These are phyloP conservation scores for Aphelocoma californica DNA, from an alignment of 2,797 vertebrate genomes.

Conservation along the genomic window DNA sequence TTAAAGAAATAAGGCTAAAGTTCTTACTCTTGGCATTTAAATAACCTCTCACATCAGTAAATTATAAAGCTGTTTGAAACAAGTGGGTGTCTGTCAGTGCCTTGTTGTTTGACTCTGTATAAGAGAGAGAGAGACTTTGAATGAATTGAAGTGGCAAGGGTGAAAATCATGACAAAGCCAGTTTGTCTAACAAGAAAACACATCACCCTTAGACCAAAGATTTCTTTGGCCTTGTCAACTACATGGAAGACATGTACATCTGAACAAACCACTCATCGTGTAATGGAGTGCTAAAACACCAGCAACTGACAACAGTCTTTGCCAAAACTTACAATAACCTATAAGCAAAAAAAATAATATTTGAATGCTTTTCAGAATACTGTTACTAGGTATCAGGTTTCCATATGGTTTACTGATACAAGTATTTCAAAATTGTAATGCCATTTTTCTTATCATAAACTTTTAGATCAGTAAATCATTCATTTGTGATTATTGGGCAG, in stretches of 20 bases:
- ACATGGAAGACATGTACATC: neutral
- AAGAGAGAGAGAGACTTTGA: neutral
- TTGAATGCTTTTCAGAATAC: neutral
- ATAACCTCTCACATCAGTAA: conserved; percentile 31
- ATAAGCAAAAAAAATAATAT: neutral
- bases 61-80: conserved; percentile 7
- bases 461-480: neutral
- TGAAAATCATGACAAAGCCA: neutral
- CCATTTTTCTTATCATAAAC: neutral
- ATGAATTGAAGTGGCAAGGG: neutral
- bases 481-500: neutral
- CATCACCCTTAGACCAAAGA: neutral
- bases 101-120: neutral
- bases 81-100: neutral
- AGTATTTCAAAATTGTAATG: neutral
- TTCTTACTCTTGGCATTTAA: conserved; percentile 18
- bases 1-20: neutral
- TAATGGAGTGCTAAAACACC: neutral
- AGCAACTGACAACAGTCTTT: neutral
- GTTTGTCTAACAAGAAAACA: neutral
- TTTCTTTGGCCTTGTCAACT: conserved; percentile 8
- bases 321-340: neutral
- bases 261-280: neutral
- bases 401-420: neutral
- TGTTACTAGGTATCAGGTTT: neutral